These are phyloP conservation scores for Drosophila suzukii DNA, from an alignment of 1,140 invertebrate genomes.

Conservation along the genomic window DNA sequence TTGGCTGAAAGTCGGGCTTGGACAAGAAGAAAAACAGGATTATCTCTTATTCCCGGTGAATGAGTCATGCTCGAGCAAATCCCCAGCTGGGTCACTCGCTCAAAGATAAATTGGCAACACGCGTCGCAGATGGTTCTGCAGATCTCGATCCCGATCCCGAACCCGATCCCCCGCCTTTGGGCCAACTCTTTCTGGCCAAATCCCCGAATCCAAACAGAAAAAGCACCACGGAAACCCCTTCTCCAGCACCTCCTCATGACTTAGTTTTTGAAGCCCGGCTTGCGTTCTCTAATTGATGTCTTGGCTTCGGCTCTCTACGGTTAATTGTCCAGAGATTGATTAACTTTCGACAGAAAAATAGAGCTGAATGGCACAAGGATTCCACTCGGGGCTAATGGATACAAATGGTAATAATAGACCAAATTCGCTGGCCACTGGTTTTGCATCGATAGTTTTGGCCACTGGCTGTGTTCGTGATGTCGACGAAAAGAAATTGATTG, in stretches of 20 bases:
- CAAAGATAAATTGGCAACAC: conserved; percentile 77
- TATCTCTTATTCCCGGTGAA: conserved; percentile 37
- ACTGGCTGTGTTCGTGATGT: conserved; percentile 61
- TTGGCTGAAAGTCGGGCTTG: background rate
- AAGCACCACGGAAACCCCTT: background rate
- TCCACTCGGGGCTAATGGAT: conserved; percentile 59
- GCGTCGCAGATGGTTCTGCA: conserved; percentile 60
- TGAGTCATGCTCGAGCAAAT: conserved; percentile 61
- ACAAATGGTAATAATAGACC: conserved; percentile 53
- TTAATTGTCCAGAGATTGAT: conserved; percentile 72
- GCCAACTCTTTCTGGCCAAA: too few relatives aligned
- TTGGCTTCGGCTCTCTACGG: conserved; percentile 46
- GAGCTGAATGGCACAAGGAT: conserved; percentile 26
- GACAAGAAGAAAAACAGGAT: conserved; percentile 57
- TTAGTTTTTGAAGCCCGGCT: conserved; percentile 13
- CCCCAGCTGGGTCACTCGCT: conserved; percentile 58
- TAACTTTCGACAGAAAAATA: conserved; percentile 46
- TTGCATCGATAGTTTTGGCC: conserved; percentile 47
- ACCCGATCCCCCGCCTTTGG: background rate
- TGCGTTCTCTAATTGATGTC: conserved; percentile 55
- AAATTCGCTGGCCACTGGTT: conserved; percentile 74
- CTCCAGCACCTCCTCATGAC: conserved; percentile 37
- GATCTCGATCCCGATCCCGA: conserved; percentile 19
- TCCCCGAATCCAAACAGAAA: conserved; percentile 6
- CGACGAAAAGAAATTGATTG: conserved; percentile 57